These are phyloP conservation scores for Botia kubotai DNA, from an alignment of 2,797 vertebrate species.

Conservation along the genomic window DNA sequence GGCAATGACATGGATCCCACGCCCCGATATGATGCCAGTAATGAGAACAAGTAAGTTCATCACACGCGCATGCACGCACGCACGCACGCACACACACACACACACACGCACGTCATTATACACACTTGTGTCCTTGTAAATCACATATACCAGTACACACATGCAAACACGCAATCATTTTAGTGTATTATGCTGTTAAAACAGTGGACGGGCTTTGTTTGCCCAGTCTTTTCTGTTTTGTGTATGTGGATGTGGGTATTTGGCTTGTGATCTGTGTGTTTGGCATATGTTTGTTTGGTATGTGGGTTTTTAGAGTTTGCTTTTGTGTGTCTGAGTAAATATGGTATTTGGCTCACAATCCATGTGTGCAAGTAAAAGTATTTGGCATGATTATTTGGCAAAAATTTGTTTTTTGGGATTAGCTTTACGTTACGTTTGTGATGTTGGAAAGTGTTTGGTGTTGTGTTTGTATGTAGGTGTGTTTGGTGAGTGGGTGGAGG, in stretches of 20 bases:
- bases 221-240: slow-evolving; percentile 14
- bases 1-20: slow-evolving; percentile 97
- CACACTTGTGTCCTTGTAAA: no score
- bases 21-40: slow-evolving; percentile 98
- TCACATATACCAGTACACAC: no score
- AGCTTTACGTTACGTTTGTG: background rate
- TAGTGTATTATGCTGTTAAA: slow-evolving; percentile 2
- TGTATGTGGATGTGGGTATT: slow-evolving; percentile 39
- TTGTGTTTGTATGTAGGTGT: slow-evolving; percentile 19
- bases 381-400: background rate
- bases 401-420: slow-evolving; percentile 23
- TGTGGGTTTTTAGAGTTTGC: slow-evolving; percentile 47
- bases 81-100: background rate
- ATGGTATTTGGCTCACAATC: background rate
- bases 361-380: slow-evolving; percentile 19
- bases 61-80: background rate
- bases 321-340: slow-evolving; percentile 45
- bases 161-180: background rate
- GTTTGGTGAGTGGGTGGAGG: slow-evolving; percentile 28
- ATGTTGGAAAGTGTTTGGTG: slow-evolving; percentile 21
- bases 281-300: slow-evolving; percentile 54
- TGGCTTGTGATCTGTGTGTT: slow-evolving; percentile 35
- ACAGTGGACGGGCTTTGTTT: slow-evolving; percentile 36
- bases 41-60: slow-evolving; percentile 95
- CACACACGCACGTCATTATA: no score